phyloP scores from a whole-genome alignment of 2,113 vertebrate genomes.

The Neolamprologus sp. region DNA sequence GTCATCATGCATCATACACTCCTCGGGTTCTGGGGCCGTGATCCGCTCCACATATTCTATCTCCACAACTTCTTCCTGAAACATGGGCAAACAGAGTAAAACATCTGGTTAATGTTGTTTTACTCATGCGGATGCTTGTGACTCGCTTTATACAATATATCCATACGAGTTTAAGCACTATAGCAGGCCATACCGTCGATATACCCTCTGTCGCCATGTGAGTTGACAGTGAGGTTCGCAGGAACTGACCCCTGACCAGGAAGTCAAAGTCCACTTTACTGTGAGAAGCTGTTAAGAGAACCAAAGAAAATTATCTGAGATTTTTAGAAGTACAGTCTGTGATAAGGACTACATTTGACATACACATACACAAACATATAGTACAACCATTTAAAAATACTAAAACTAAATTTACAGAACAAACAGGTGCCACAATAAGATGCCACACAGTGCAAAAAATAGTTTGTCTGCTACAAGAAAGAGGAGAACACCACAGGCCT shows the following conservation, averaged over 20 bases:
- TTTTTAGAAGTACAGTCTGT: neutral
- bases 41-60: constrained; percentile 92
- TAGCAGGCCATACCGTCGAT: constrained; percentile 77
- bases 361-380: neutral
- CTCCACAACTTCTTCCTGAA: constrained; percentile 95
- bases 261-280: constrained; percentile 95
- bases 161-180: neutral
- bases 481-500: neutral
- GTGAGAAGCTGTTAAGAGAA: constrained; percentile 76
- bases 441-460: neutral
- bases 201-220: constrained; percentile 91
- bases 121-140: neutral
- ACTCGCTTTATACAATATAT: neutral
- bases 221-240: constrained; percentile 77
- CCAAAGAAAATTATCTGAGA: neutral
- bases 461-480: neutral
- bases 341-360: neutral
- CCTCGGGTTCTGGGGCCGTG: constrained; percentile 89
- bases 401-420: neutral
- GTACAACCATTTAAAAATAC: neutral
- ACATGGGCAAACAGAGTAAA: constrained; percentile 14
- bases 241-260: constrained; percentile 90
- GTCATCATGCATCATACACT: constrained; percentile 95
- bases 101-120: neutral
- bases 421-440: neutral